Conservation (phyloP, 2,888 invertebrate species). For the Dione juno region DNA sequence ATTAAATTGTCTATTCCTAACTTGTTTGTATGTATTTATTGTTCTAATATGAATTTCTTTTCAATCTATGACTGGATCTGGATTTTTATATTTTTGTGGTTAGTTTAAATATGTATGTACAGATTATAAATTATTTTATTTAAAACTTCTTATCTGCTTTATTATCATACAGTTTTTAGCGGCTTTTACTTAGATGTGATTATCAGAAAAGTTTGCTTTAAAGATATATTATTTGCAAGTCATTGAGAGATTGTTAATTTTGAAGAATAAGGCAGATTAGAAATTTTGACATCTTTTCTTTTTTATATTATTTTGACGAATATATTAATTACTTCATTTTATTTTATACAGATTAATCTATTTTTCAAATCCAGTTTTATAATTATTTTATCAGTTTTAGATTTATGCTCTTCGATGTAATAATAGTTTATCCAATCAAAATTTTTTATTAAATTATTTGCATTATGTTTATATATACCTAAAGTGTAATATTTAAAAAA, state of each 20-base stretch:
- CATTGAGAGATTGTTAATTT: background rate
- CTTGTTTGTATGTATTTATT: constrained; percentile 18
- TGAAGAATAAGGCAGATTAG: constrained; percentile 4
- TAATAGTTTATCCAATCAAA: background rate
- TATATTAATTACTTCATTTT: background rate
- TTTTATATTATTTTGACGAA: constrained; percentile 14
- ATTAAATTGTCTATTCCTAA: constrained; percentile 6
- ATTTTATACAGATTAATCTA: constrained; percentile 6
- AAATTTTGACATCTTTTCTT: constrained; percentile 4
- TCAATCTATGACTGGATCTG: constrained; percentile 15
- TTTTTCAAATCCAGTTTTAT: constrained; percentile 12
- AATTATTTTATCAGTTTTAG: background rate
- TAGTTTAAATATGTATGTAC: constrained; percentile 3
- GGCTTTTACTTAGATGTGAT: constrained; percentile 7
- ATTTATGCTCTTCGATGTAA: background rate
- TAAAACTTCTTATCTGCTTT: constrained; percentile 11
- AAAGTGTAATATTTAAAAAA: background rate
- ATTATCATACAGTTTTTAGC: constrained; percentile 1
- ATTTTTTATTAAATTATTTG: background rate
- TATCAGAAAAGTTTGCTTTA: constrained; percentile 24
- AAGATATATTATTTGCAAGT: background rate
- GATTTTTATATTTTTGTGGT: background rate
- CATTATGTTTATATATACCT: background rate
- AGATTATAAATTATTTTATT: constrained; percentile 13
- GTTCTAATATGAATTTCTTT: background rate